Evolutionary conservation across 2,888 invertebrate species (phyloP).

Genomic region (Aradus depressus): DNA sequence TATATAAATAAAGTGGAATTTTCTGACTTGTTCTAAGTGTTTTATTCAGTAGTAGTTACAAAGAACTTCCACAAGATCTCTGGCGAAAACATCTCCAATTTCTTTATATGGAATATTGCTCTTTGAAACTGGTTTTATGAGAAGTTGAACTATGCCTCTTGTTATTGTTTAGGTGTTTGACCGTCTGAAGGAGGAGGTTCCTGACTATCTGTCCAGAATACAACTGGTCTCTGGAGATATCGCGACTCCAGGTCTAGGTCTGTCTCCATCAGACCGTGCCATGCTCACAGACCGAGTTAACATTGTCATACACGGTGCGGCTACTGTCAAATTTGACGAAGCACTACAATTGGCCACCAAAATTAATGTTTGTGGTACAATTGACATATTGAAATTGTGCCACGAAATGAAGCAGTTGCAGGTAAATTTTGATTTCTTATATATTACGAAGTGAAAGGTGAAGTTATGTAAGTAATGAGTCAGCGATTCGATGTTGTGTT

Average conservation of each 20-base stretch:
- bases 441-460: neutral
- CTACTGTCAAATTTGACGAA: constrained; percentile 24
- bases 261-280: neutral
- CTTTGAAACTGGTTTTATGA: too few relatives aligned
- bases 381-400: constrained; percentile 15
- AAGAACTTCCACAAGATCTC: too few relatives aligned
- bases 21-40: too few relatives aligned
- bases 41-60: too few relatives aligned
- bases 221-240: constrained; percentile 20
- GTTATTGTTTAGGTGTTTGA: constrained; percentile 20
- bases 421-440: constrained; percentile 6
- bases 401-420: constrained; percentile 18
- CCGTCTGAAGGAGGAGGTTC: constrained; percentile 6
- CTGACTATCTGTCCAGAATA: constrained; percentile 17
- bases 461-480: neutral
- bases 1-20: too few relatives aligned
- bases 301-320: constrained; percentile 23
- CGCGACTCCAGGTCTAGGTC: constrained; percentile 7
- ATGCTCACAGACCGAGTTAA: constrained; percentile 14
- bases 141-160: too few relatives aligned
- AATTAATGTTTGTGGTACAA: constrained; percentile 21
- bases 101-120: too few relatives aligned
- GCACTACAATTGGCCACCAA: constrained; percentile 13
- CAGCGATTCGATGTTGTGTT: too few relatives aligned
- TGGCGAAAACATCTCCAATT: too few relatives aligned